Base-by-base conservation (phyloP, 2,113 vertebrate genomes). In the Steatornis caripensis region DNA sequence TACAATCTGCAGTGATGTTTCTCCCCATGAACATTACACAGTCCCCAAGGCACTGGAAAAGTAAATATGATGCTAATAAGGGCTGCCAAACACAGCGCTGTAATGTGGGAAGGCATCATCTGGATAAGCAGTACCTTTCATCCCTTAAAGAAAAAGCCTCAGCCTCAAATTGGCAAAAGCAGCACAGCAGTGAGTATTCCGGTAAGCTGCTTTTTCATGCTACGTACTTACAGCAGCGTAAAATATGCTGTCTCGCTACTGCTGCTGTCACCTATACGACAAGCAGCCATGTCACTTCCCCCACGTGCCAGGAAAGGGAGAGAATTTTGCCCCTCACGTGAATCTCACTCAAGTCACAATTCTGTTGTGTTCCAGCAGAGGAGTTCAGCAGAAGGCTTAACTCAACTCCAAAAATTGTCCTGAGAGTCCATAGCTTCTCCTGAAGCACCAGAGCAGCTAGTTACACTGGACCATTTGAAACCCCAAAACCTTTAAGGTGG, bases 61-160 rank as follows among this genome's bases (percentile, higher is more conserved):
- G 93, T 95, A 96, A 97, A 93, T 77, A 93, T 30, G 57, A 91
- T 29, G 74, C 45, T 90, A 94, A 91, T 37, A 95, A 64, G 24
- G 45, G 61, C 65, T 95, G 92, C 90, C 92, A 97, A 95, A 92
- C 30, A 64, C 83, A 81, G 72, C 55, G 3, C 61, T 10, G 0
- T 66, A 84, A 92, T 61, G 77, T 79, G 81, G 95, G 66, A 91
- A 94, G 71, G 88, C 86, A 90, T 92, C 76, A 71, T 82, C 77
- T 87, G 54, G 64, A 72, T 41, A 90, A 60, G 36, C 84, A 79
- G 84, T 43, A 94, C 75, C 68, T 95, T 94, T 90, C 84, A 90
- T 46, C 49, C 84, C 78, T 90, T 65, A 68, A 57, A 83, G 62
- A 91, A 80, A 80, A 83, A 91, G 66, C 49, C 62, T 93, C 53